phyloP scores from a whole-genome alignment of 1,140 invertebrate species.

The Pachyrhynchus sulphureomaculatus region DNA sequence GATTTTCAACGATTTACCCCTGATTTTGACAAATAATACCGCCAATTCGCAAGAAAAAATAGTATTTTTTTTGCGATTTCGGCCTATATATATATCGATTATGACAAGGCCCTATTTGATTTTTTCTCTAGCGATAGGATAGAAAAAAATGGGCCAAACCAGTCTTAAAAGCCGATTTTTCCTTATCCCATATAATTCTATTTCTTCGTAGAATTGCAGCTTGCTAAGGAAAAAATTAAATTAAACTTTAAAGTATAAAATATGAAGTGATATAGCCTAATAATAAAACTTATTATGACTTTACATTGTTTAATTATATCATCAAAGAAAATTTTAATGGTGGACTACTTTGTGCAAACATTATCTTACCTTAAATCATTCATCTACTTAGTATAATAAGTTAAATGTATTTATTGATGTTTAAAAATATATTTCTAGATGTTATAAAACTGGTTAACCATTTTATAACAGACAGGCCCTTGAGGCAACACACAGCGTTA shows the following conservation, averaged over 20 bases:
- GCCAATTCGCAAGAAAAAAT: neutral
- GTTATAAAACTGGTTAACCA: conserved; percentile 12
- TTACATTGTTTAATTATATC: neutral
- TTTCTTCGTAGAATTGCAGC: neutral
- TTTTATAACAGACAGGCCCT: conserved; percentile 14
- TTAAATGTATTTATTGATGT: conserved; percentile 8
- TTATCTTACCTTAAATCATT: neutral
- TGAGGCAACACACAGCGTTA: neutral
- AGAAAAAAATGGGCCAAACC: neutral
- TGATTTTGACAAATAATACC: neutral
- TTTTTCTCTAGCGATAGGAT: neutral
- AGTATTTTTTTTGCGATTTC: neutral
- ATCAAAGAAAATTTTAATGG: conserved; percentile 4
- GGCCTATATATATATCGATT: neutral
- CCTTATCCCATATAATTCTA: neutral
- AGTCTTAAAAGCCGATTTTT: neutral
- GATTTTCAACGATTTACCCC: conserved; percentile 6
- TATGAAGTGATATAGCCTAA: neutral
- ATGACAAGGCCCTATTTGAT: conserved; percentile 8
- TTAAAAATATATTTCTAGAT: conserved; percentile 1
- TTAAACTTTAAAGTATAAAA: neutral
- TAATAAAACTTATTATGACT: conserved; percentile 5
- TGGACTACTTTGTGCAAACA: conserved; percentile 13
- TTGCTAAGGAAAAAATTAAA: neutral
- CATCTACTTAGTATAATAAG: neutral